A percentile compares a stretch with the other conserved stretches of the same genome.
Conservation (phyloP, 2,113 vertebrate genomes). For the Cettia cetti region DNA sequence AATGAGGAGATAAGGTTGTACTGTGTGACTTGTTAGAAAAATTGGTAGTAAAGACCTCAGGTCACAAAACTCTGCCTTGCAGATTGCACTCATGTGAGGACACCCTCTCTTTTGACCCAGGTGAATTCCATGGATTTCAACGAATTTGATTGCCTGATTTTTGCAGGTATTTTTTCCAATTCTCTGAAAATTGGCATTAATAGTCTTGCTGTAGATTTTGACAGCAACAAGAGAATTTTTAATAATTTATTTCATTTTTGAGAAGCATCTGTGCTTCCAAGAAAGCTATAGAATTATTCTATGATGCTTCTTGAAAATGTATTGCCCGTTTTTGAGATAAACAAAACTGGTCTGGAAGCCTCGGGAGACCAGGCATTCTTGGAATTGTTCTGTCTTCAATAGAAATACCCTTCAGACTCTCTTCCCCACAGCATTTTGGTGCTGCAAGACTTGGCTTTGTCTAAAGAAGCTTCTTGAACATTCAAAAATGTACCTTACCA, state of each 20-base stretch:
- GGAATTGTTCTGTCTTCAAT: not conserved
- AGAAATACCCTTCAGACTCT: not conserved
- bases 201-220: not conserved
- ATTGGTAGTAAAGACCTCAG: accelerated
- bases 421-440: not conserved
- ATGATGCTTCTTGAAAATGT: not conserved
- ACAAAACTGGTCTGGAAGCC: not conserved
- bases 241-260: not conserved
- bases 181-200: not conserved
- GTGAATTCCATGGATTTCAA: not conserved
- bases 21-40: not conserved
- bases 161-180: not conserved
- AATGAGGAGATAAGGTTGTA: not conserved
- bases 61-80: not conserved
- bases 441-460: not conserved
- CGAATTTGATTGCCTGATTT: not conserved
- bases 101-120: not conserved
- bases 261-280: not conserved
- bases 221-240: not conserved
- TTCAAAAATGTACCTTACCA: not conserved
- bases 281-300: not conserved
- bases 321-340: not conserved
- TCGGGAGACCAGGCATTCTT: not conserved
- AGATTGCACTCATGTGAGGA: not conserved
- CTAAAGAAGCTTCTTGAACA: not conserved